phyloP scores from a whole-genome alignment of 2,113 vertebrate genomes.

The Pseudopipra pipra region DNA sequence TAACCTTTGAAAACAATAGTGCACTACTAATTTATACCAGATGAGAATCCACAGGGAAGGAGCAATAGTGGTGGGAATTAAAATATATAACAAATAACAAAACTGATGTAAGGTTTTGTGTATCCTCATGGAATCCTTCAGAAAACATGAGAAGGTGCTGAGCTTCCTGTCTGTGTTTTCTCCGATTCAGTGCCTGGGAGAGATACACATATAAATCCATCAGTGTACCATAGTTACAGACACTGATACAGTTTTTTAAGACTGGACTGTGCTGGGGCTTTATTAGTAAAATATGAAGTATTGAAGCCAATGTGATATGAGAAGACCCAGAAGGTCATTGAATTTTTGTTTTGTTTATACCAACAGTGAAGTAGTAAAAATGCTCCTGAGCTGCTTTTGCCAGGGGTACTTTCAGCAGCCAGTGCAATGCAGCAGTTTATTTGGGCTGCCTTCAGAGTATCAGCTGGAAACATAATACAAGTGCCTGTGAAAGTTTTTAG shows the following conservation, averaged over 20 bases:
- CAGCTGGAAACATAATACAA: not conserved
- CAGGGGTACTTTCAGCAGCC: not conserved
- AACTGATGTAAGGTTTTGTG: not conserved
- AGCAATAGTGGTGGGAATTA: slow-evolving; percentile 2
- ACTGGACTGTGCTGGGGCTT: not conserved
- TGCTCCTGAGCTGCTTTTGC: not conserved
- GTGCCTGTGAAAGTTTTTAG: not conserved
- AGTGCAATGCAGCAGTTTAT: not conserved
- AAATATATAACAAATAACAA: not conserved
- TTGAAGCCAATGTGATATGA: not conserved
- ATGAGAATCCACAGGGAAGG: not conserved
- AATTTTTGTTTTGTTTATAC: not conserved
- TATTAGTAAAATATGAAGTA: not conserved
- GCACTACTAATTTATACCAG: slow-evolving; percentile 6
- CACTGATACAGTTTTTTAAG: not conserved
- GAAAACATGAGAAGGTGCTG: not conserved
- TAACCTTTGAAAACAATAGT: slow-evolving; percentile 18
- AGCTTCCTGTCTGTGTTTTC: not conserved
- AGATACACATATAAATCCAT: not conserved
- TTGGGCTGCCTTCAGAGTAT: not conserved
- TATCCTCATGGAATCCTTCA: not conserved
- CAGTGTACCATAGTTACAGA: not conserved
- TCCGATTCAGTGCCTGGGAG: not conserved
- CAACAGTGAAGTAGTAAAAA: not conserved
- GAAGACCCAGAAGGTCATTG: not conserved